A percentile compares a stretch with the other conserved stretches of the same genome.
Conservation (phyloP, 2,113 vertebrate species). For the Eupsittula cactorum region DNA sequence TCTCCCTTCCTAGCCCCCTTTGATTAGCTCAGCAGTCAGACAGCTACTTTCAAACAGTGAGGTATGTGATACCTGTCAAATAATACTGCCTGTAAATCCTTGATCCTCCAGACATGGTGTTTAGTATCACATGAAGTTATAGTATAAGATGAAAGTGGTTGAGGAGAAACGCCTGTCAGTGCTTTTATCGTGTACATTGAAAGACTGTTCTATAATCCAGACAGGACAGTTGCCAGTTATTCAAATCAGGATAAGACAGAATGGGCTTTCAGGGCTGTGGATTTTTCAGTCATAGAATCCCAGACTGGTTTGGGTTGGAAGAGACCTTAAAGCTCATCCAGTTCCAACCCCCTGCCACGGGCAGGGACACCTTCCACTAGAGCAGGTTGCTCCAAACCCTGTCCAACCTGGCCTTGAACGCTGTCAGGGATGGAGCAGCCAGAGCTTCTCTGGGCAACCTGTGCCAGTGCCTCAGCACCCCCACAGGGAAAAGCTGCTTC, state of each 20-base stretch:
- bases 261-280: neutral
- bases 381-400: neutral
- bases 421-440: neutral
- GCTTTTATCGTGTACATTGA: neutral
- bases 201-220: neutral
- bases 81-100: neutral
- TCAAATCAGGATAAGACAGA: neutral
- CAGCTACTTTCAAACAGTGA: neutral
- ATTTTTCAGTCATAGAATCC: neutral
- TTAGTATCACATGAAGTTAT: neutral
- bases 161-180: neutral
- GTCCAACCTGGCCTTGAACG: neutral
- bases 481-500: neutral
- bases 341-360: neutral
- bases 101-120: neutral
- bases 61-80: neutral
- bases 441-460: neutral
- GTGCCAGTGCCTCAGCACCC: neutral
- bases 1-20: neutral
- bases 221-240: neutral
- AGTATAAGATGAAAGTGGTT: neutral
- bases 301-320: neutral
- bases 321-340: neutral
- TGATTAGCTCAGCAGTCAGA: conserved; percentile 5
- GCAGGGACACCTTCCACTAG: neutral